Evolutionary conservation across 1,140 invertebrate species (phyloP), one percentile per base, ranked within the genome.

Genomic region (Achroia grisella): DNA sequence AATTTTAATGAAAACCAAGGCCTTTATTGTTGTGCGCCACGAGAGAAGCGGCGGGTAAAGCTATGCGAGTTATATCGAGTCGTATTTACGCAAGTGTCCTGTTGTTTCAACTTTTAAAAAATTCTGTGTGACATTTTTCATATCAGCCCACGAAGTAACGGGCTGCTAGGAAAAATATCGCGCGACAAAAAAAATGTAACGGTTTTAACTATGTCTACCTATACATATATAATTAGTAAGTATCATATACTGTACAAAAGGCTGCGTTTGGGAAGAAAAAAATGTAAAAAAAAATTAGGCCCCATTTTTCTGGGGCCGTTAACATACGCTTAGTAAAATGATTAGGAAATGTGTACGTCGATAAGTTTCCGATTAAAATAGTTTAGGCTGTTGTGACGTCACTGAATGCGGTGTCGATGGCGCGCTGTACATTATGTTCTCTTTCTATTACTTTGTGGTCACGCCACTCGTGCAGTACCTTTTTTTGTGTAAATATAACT

Each of bases 241-340:
- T 83, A 83, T 83, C 75, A 83, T 81, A 83, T 83, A 83, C 76
- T 84, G 74, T 84, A 84, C 76, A 84, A 81, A 79, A 78, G 75
- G 77, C 72, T 78, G 75, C 73, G 81, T 81, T 76, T 76, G 74
- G 63, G 60, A 23, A 23, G 17, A 80, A 73, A 73, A n/a, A 76
- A 77, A 72, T 70, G 56, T 69, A 73, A 75, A 76, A 77, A 74
- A 79, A 76, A 74, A 62, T 67, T 67, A 68, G 75, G 65, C 78
- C 66, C 76, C 65, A 70, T 74, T 37, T 75, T 75, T 56, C 51
- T 76, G 79, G 70, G 77, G 75, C 71, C 68, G 62, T 56, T 74
- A 73, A 70, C 69, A 83, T 83, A 83, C 79, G 79, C 79, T 83
- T 83, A 83, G 75, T 83, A 78, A 83, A 70, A 58, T 76, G 71